Base-by-base conservation (phyloP, 2,113 vertebrate genomes). In the Parotia lawesii region DNA sequence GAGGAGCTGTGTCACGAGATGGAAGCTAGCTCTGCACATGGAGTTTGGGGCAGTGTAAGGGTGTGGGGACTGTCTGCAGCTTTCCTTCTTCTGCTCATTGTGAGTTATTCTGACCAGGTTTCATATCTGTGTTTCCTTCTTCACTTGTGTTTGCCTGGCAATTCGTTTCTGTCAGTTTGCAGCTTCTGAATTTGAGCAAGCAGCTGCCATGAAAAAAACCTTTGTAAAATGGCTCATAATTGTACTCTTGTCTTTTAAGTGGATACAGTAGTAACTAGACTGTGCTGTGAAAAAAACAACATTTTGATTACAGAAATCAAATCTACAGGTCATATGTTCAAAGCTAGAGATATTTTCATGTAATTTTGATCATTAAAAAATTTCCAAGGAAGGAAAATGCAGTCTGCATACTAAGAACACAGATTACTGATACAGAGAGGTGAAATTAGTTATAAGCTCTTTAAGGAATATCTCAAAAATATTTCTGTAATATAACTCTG, bases 21-120 rank as follows among this genome's bases (percentile, higher is more conserved):
- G 10, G 45, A 19, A 74, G 25, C 58, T 22, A 24, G n/a, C n/a
- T 84, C 37, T 37, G 79, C 25, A 5, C 4, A 0, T 35, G 56
- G 48, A 9, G 0, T 38, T 27, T 58, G 37, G 56, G 64, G 48
- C 35, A n/a, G 12, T 3, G 1, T 38, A 17, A 50, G 12, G 24
- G 12, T 7, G 3, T n/a, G 31, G 31, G 48, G 6, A 23, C 27
- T 20, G 20, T 33, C 48, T 76, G 62, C 67, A 67, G 29, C 40
- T 75, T 45, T 60, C n/a, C 16, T 19, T 57, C 23, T 11, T 47
- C 51, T 60, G 15, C 12, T 45, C 15, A 27, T 29, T 7, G 5
- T 33, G 15, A 76, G n/a, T n/a, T 56, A 10, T 25, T 92, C 29
- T 75, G 21, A 42, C 17, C 47, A 24, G 29, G 11, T 85, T 94